Percentiles rank a stretch among this genome's conserved stretches.
Evolutionary conservation across 1,140 invertebrate species (phyloP).

Genomic region (Chelonus insularis): DNA sequence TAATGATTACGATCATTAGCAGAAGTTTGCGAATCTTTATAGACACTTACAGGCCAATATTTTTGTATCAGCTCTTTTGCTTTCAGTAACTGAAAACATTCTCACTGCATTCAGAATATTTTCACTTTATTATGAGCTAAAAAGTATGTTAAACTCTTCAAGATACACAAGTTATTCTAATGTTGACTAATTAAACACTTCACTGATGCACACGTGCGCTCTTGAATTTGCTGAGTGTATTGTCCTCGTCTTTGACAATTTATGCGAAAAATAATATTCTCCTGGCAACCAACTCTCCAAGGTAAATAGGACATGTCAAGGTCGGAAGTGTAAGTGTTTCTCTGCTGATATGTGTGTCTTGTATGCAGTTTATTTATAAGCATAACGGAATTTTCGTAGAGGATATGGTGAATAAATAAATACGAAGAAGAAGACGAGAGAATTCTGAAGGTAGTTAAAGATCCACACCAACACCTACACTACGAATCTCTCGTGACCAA

Average conservation of each 20-base stretch:
- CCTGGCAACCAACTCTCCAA: too few species aligned
- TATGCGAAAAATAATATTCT: too few species aligned
- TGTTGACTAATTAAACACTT: constrained; percentile 24
- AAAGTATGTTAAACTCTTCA: constrained; percentile 6
- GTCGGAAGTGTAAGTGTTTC: too few species aligned
- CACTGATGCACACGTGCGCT: not conserved
- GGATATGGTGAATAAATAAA: not conserved
- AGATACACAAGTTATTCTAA: constrained; percentile 25
- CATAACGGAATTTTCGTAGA: constrained; percentile 4
- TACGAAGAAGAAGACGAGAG: not conserved
- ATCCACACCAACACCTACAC: not conserved
- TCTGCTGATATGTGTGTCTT: too few species aligned
- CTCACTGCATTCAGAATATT: too few species aligned
- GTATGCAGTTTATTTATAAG: too few species aligned
- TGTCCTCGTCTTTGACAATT: too few species aligned
- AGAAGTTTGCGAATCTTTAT: not conserved
- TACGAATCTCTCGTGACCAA: constrained; percentile 1
- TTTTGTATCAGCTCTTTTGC: too few species aligned
- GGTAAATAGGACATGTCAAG: too few species aligned
- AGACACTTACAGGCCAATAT: too few species aligned
- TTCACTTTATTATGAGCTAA: not conserved
- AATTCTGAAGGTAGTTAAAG: not conserved
- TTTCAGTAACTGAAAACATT: too few species aligned
- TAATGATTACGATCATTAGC: constrained; percentile 1
- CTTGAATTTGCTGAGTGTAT: not conserved